phyloP scores from a whole-genome alignment of 92 coral and sea anemone species.

The Zoanthus solanderi region DNA sequence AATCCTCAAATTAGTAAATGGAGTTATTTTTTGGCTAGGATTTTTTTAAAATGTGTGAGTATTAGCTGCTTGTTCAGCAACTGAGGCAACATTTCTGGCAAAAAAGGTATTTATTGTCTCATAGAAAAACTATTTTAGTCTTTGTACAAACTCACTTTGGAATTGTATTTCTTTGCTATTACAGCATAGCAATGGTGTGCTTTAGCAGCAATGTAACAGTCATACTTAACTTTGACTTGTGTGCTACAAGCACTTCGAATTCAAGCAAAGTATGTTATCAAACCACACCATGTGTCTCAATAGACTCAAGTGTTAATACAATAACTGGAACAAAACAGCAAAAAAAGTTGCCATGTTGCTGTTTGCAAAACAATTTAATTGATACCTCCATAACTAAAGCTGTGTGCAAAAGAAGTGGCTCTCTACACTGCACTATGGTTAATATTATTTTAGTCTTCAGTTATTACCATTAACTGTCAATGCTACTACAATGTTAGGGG shows the following conservation, averaged over 20 bases:
- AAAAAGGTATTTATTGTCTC: slow-evolving; percentile 10
- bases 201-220: slow-evolving; percentile 18
- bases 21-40: slow-evolving; percentile 1
- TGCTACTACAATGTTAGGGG: background rate
- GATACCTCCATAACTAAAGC: slow-evolving; percentile 9
- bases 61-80: slow-evolving; percentile 5
- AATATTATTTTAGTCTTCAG: slow-evolving; percentile 4
- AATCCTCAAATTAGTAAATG: background rate
- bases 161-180: slow-evolving; percentile 6
- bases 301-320: slow-evolving; percentile 4
- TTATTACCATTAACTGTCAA: slow-evolving; percentile 2
- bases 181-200: slow-evolving; percentile 19
- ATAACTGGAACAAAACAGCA: slow-evolving; percentile 15
- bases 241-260: slow-evolving; percentile 16
- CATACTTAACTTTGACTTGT: slow-evolving; percentile 18
- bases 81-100: slow-evolving; percentile 16
- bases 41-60: slow-evolving; percentile 3
- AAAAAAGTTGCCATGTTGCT: slow-evolving; percentile 1
- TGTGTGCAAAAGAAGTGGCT: slow-evolving; percentile 16
- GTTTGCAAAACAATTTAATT: background rate
- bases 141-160: background rate
- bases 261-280: slow-evolving; percentile 18
- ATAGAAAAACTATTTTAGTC: slow-evolving; percentile 2
- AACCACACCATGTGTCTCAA: slow-evolving; percentile 19
- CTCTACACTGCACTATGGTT: slow-evolving; percentile 3